Percentiles rank a stretch among this genome's conserved stretches.
Evolutionary conservation across 2,888 invertebrate species (phyloP).

Genomic region (Phytoseiulus persimilis): DNA sequence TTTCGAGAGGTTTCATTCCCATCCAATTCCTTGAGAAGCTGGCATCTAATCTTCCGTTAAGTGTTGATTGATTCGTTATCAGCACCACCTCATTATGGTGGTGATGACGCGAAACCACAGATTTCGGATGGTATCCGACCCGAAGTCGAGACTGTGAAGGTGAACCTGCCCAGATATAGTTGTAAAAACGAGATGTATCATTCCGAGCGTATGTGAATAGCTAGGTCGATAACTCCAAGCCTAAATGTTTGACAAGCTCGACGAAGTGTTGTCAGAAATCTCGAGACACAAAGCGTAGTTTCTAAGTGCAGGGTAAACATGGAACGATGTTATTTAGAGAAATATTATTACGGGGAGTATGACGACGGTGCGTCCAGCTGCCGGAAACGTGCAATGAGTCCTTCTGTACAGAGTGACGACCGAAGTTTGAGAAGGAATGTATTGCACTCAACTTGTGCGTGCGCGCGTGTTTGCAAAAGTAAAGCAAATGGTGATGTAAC

Average conservation of each 20-base stretch:
- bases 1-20: constrained; percentile 41
- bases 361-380: not conserved
- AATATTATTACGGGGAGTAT: not conserved
- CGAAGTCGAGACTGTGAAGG: not conserved
- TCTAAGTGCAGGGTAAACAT: not conserved
- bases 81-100: not conserved
- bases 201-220: not conserved
- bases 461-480: not conserved
- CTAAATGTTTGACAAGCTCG: not conserved
- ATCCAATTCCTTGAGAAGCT: constrained; percentile 31
- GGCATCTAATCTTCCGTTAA: not conserved
- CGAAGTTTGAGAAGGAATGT: too few species aligned
- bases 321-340: not conserved
- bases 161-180: not conserved
- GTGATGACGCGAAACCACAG: not conserved
- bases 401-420: not conserved
- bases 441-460: not conserved
- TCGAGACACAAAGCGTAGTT: not conserved
- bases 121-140: not conserved
- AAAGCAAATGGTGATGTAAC: not conserved
- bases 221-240: not conserved
- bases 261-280: not conserved
- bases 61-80: not conserved
- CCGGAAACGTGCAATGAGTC: not conserved
- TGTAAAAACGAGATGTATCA: not conserved